These are phyloP conservation scores for Aphidius gifuensis DNA, from an alignment of 1,140 invertebrate species.

Conservation along the genomic window DNA sequence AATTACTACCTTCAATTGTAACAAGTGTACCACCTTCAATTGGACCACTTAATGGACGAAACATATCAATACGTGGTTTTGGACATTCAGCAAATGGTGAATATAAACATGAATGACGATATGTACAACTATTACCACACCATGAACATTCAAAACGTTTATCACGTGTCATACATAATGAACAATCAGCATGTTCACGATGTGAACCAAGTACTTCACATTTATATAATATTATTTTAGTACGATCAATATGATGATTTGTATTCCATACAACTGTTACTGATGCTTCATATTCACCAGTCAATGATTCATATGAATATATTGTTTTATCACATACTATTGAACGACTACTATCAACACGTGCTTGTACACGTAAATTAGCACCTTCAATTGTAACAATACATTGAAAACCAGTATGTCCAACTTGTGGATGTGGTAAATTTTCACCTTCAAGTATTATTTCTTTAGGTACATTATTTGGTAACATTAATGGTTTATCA, in stretches of 20 bases:
- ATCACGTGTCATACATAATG: constrained; percentile 85
- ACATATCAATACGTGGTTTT: constrained; percentile 89
- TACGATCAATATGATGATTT: constrained; percentile 87
- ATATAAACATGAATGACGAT: constrained; percentile 75
- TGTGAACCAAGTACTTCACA: constrained; percentile 91
- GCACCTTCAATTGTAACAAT: constrained; percentile 87
- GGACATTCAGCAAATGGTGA: constrained; percentile 79
- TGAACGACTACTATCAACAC: constrained; percentile 75
- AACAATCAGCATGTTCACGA: constrained; percentile 89
- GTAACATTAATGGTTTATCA: constrained; percentile 68
- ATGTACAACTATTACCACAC: constrained; percentile 85
- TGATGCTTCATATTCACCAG: constrained; percentile 82
- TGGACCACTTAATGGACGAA: constrained; percentile 90
- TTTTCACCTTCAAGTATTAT: constrained; percentile 86
- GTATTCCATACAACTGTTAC: constrained; percentile 90
- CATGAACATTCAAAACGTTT: constrained; percentile 87
- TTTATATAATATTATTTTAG: constrained; percentile 88
- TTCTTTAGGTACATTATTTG: constrained; percentile 86
- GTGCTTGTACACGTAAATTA: constrained; percentile 82
- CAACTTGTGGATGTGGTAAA: constrained; percentile 79
- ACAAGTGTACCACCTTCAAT: constrained; percentile 93
- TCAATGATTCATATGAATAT: constrained; percentile 84
- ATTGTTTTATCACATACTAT: constrained; percentile 89
- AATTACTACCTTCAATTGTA: constrained; percentile 93
- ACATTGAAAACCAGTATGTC: constrained; percentile 85